phyloP scores from a whole-genome alignment of 2,797 vertebrate genomes.

The Carcharodon carcharias region DNA sequence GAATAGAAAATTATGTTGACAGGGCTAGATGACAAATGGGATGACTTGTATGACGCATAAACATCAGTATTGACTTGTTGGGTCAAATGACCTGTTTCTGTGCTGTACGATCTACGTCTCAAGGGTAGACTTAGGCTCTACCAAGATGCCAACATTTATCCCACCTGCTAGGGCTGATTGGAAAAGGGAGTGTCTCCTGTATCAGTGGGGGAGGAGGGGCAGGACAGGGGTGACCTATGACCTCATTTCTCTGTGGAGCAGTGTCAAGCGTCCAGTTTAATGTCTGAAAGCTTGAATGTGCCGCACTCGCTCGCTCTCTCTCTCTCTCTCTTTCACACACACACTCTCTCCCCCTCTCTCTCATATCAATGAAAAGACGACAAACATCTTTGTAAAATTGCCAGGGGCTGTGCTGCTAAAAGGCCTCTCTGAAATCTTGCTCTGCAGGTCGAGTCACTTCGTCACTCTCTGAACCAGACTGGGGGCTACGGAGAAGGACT shows the following conservation, averaged over 20 bases:
- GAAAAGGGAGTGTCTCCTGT: background rate
- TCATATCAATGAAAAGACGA: constrained; percentile 14
- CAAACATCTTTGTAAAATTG: too few species aligned
- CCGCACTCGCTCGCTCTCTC: background rate
- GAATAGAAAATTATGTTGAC: background rate
- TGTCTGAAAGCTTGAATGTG: background rate
- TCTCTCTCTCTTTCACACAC: background rate
- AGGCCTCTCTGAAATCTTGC: constrained; percentile 34
- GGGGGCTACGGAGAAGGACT: constrained; percentile 60
- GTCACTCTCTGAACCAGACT: constrained; percentile 54
- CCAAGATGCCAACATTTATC: background rate
- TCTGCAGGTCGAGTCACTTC: constrained; percentile 59
- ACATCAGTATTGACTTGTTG: too few species aligned
- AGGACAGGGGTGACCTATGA: background rate
- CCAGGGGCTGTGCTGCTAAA: background rate
- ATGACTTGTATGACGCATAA: background rate
- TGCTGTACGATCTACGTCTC: rapidly evolving
- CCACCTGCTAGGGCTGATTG: background rate
- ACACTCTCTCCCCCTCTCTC: background rate
- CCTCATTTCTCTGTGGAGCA: background rate
- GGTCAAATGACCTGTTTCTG: too few species aligned
- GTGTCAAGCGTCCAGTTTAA: background rate
- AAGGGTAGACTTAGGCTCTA: too few species aligned
- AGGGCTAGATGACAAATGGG: too few species aligned
- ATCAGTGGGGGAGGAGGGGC: background rate